Percentiles rank a stretch among this genome's conserved stretches.
Conservation (phyloP, 2,888 invertebrate species). For the Halocaridina rubra region DNA sequence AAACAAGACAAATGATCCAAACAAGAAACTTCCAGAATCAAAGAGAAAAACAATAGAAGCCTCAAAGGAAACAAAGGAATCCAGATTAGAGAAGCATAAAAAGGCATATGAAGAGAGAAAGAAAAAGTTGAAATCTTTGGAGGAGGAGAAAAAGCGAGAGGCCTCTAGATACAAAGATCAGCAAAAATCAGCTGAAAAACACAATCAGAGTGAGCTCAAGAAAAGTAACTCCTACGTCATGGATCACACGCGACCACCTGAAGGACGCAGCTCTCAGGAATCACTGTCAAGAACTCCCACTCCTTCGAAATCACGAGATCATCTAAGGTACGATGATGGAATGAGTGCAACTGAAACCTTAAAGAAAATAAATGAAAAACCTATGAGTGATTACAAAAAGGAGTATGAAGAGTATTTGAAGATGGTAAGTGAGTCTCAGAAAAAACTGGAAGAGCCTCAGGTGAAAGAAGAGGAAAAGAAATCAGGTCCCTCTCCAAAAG, state of each 20-base stretch:
- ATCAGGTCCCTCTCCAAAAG: neutral
- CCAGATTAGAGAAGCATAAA: slow-evolving; percentile 21
- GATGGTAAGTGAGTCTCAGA: slow-evolving; percentile 4
- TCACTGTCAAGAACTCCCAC: too few relatives aligned
- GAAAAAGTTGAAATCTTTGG: neutral
- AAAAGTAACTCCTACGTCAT: neutral
- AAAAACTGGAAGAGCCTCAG: neutral
- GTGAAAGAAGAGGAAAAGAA: neutral
- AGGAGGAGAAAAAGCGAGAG: neutral
- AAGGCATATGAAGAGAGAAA: slow-evolving; percentile 21
- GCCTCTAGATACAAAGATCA: neutral
- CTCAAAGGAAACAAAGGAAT: neutral
- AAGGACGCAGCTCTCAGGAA: too few relatives aligned
- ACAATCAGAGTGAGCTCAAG: neutral
- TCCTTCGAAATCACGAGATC: neutral
- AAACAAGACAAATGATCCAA: neutral
- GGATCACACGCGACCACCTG: neutral
- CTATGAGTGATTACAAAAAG: slow-evolving; percentile 21
- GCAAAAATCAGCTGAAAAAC: neutral
- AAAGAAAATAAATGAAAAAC: slow-evolving; percentile 20
- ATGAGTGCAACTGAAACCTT: neutral
- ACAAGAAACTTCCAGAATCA: neutral
- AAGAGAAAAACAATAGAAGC: neutral
- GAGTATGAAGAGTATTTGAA: slow-evolving; percentile 45
- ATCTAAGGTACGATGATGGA: neutral